Percentiles rank a stretch among this genome's conserved stretches.
phyloP scores from a whole-genome alignment of 1,140 invertebrate species.

The Orussus abietinus region DNA sequence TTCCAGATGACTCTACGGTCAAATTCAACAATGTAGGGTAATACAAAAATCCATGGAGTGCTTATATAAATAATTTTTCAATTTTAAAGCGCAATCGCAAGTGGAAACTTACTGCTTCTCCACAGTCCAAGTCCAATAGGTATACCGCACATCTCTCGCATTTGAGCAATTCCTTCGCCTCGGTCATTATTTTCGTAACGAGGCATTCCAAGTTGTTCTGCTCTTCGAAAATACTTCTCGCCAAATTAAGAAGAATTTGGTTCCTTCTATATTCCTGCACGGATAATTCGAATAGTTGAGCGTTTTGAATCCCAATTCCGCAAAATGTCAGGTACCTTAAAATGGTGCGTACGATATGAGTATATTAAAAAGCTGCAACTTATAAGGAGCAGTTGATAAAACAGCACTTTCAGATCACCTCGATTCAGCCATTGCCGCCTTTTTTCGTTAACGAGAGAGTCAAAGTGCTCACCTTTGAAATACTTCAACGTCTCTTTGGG shows the following conservation, averaged over 20 bases:
- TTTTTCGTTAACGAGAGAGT: no score
- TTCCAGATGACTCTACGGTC: slow-evolving; percentile 78
- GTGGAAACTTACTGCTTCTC: slow-evolving; percentile 71
- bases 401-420: no score
- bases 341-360: slow-evolving; percentile 45
- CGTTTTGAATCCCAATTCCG: slow-evolving; percentile 96
- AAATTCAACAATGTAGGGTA: no score
- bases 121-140: slow-evolving; percentile 78
- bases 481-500: slow-evolving; percentile 82
- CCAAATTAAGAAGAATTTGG: slow-evolving; percentile 61
- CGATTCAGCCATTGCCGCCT: no score
- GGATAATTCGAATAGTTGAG: slow-evolving; percentile 92
- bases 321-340: slow-evolving; percentile 90
- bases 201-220: slow-evolving; percentile 90
- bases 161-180: slow-evolving; percentile 87
- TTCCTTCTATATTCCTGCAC: slow-evolving; percentile 90
- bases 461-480: slow-evolving; percentile 64
- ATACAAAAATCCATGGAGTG: no score
- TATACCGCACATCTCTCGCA: slow-evolving; percentile 91
- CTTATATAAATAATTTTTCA: no score
- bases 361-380: slow-evolving; percentile 5
- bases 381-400: slow-evolving; percentile 1
- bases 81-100: not conserved
- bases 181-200: slow-evolving; percentile 94
- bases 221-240: slow-evolving; percentile 50